Base-by-base conservation (phyloP, 2,797 vertebrate genomes). In the Poecile montanus region DNA sequence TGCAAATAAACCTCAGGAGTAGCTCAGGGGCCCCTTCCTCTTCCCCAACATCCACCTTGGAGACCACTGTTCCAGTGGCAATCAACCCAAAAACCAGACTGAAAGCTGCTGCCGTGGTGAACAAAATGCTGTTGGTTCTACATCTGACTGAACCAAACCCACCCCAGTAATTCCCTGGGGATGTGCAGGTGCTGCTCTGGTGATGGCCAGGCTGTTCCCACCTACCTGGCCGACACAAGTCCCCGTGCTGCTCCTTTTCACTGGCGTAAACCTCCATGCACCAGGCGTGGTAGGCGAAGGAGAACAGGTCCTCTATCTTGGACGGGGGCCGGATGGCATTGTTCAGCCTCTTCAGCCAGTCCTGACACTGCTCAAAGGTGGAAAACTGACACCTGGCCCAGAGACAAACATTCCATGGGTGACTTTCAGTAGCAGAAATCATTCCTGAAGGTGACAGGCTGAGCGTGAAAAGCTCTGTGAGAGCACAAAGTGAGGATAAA, bases 261-360 rank as follows among this genome's bases (percentile, higher is more conserved):
- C 99, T 99, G 4, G 98, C 98, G 1, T 99, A 99, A 29, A 99
- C 98, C 66, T 99, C 98, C 98, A 99, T 99, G 93, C 99, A 99
- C 99, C 99, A 99, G 48, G 99, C 99, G 2, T 99, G 99, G 91
- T 99, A 99, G 71, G 99, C 99, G 12, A 99, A 99, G 6, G 99
- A 99, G 96, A 99, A 99, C 29, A 99, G 99, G 91, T 99, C 99
- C 95, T 99, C 99, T 83, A 99, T 98, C 90, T 98, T 98, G 25
- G 98, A 97, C 2, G 99, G 99, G 16, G 99, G 99, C 32, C 98
- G 98, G 61, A 98, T 98, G 8, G 97, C 98, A 8, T 90, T 97
- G 50, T 98, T 98, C 84, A 99, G 97, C 75, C 99, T 98, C 96
- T 99, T 99, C 78, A 99, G 96, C 99, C 99, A 99, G 66, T 99